A percentile compares a stretch with the other conserved stretches of the same genome.
Evolutionary conservation across 2,888 invertebrate species (phyloP).

Genomic region (Luperina nickerlii): DNA sequence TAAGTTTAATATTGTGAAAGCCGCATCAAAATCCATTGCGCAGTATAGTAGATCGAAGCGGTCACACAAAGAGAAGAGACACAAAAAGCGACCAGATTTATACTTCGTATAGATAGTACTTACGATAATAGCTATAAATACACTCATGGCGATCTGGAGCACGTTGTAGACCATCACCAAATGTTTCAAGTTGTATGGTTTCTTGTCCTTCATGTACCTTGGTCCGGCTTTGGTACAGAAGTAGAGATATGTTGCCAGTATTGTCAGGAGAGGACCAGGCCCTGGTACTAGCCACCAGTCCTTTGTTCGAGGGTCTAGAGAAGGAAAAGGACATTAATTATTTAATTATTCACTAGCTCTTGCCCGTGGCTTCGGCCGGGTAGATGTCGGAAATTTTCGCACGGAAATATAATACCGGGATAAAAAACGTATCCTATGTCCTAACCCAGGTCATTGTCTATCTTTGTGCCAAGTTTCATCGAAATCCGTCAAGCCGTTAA

Average conservation of each 20-base stretch:
- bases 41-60: neutral
- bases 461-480: neutral
- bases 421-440: neutral
- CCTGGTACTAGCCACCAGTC: slow-evolving; percentile 93
- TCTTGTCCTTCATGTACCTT: slow-evolving; percentile 92
- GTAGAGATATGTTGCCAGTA: slow-evolving; percentile 91
- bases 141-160: slow-evolving; percentile 94
- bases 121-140: slow-evolving; percentile 89
- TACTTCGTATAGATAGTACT: slow-evolving; percentile 38
- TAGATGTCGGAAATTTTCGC: neutral
- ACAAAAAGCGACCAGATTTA: neutral
- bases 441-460: neutral
- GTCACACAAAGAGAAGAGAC: too few species aligned
- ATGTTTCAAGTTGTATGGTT: slow-evolving; percentile 92
- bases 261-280: slow-evolving; percentile 91
- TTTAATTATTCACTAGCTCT: neutral
- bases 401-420: too few species aligned
- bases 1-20: neutral
- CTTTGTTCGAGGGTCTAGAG: slow-evolving; percentile 86
- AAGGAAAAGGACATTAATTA: neutral
- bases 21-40: neutral
- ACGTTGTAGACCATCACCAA: slow-evolving; percentile 94
- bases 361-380: too few species aligned
- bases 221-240: slow-evolving; percentile 94
- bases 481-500: neutral